A percentile compares a stretch with the other conserved stretches of the same genome.
Conservation (phyloP, 35 echinoderm and acorn worm species). For the Stichopus chloronotus region DNA sequence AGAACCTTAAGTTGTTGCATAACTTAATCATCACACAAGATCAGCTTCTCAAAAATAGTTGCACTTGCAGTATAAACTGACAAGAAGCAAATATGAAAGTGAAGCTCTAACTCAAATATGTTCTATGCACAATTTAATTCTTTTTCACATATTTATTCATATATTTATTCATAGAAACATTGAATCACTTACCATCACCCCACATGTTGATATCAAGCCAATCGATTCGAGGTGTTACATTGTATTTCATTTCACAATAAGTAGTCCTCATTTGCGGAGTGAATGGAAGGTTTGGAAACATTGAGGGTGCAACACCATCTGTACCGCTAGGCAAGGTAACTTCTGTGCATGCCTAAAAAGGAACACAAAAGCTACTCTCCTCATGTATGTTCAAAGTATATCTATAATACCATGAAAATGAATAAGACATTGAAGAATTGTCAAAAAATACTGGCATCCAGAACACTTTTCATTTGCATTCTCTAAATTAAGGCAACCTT, state of each 20-base stretch:
- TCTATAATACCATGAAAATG: not conserved
- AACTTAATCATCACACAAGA: no score
- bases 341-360: constrained; percentile 83
- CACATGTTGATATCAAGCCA: constrained; percentile 82
- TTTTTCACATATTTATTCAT: not conserved
- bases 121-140: not conserved
- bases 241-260: constrained; percentile 77
- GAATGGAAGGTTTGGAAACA: constrained; percentile 87
- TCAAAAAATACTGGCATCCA: not conserved
- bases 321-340: constrained; percentile 76
- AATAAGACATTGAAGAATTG: not conserved
- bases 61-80: no score
- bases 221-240: constrained; percentile 67
- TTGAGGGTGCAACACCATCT: constrained; percentile 63
- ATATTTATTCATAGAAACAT: not conserved
- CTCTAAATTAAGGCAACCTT: not conserved
- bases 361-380: not conserved
- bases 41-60: no score
- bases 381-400: not conserved
- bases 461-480: not conserved
- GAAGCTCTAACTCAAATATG: not conserved
- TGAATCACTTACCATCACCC: constrained; percentile 66
- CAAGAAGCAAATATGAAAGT: not conserved
- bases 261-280: constrained; percentile 70
- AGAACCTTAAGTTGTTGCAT: no score